Conservation (phyloP, 2,888 invertebrate genomes). For the Calliphora vomitoria region DNA sequence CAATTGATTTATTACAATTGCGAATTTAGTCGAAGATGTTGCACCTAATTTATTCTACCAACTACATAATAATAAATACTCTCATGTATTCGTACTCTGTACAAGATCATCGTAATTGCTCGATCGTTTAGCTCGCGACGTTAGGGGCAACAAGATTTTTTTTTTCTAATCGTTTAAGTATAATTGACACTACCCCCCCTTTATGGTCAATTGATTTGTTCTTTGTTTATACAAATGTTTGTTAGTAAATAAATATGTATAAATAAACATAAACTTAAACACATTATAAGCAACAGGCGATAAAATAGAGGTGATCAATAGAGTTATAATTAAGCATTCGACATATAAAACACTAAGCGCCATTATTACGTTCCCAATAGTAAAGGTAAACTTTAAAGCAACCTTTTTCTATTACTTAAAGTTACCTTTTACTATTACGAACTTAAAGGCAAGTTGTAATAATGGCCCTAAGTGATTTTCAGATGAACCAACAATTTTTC, state of each 20-base stretch:
- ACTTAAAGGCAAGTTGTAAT: no score
- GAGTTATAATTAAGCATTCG: neutral
- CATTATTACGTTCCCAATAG: no score
- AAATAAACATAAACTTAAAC: neutral
- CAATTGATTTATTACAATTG: constrained; percentile 24
- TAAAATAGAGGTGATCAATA: neutral
- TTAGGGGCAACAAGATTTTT: neutral
- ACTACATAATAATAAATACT: neutral
- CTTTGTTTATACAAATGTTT: constrained; percentile 23
- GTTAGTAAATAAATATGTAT: neutral
- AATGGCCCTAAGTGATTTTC: no score
- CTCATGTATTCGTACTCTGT: constrained; percentile 2
- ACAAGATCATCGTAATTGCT: constrained; percentile 45
- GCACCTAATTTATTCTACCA: constrained; percentile 13
- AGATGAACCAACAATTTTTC: no score
- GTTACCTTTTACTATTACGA: no score
- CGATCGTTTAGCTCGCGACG: constrained; percentile 30
- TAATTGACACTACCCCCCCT: constrained; percentile 4
- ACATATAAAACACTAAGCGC: no score
- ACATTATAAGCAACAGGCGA: neutral
- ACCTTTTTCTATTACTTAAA: no score
- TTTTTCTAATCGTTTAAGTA: constrained; percentile 4
- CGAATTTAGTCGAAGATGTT: constrained; percentile 40
- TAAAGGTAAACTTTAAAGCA: no score
- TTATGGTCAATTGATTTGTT: constrained; percentile 34